These are phyloP conservation scores for Euzetes globulus DNA, from an alignment of 2,888 invertebrate species.

Conservation along the genomic window DNA sequence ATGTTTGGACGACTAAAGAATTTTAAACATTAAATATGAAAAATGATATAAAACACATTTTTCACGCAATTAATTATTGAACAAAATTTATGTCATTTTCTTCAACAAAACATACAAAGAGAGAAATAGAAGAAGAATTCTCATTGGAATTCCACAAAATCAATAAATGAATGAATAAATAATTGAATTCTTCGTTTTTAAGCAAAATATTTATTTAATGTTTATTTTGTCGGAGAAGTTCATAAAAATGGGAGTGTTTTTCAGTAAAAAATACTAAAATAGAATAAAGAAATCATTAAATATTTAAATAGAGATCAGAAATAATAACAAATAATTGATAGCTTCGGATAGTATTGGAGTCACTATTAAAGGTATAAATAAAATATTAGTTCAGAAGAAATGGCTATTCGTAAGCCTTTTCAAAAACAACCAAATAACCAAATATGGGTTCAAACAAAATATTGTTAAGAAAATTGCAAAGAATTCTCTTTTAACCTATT, in stretches of 20 bases:
- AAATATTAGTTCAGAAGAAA: background rate
- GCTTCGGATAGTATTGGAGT: background rate
- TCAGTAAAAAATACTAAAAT: background rate
- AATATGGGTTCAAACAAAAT: background rate
- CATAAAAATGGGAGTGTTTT: background rate
- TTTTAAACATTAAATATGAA: background rate
- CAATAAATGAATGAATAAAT: background rate
- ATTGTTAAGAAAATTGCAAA: too few relatives aligned
- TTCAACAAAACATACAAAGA: background rate
- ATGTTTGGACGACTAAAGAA: background rate
- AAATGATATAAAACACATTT: background rate
- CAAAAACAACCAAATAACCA: background rate
- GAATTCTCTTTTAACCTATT: background rate
- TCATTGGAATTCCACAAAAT: background rate
- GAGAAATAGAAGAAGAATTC: background rate
- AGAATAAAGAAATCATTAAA: background rate
- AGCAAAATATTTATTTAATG: slow-evolving; percentile 6
- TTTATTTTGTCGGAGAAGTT: background rate
- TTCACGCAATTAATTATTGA: background rate
- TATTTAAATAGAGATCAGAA: background rate
- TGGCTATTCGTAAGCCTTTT: background rate
- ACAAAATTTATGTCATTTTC: background rate
- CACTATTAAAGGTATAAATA: background rate
- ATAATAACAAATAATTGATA: slow-evolving; percentile 18
- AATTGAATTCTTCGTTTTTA: background rate